A percentile compares a stretch with the other conserved stretches of the same genome.
Evolutionary conservation across 1,140 invertebrate genomes (phyloP).

Genomic region (Delia radicum): DNA sequence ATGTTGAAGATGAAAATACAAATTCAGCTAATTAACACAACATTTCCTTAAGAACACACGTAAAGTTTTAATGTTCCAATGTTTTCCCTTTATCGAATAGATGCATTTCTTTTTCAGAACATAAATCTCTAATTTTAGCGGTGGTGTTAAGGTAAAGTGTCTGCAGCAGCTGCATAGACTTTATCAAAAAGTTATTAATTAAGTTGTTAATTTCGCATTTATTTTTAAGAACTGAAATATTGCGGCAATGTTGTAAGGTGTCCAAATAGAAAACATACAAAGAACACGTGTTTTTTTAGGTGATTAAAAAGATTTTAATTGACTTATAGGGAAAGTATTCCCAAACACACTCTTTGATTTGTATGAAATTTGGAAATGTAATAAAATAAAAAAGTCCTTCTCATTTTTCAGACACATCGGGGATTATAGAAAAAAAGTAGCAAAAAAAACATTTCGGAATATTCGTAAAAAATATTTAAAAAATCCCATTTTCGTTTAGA

Average conservation of each 20-base stretch:
- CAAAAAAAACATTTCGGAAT: no score
- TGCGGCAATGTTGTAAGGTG: not conserved
- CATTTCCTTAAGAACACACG: constrained; percentile 19
- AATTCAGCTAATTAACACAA: constrained; percentile 12
- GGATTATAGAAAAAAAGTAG: no score
- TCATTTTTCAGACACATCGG: no score
- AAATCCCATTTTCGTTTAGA: no score
- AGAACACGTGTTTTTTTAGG: constrained; percentile 3
- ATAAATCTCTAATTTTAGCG: not conserved
- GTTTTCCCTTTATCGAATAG: not conserved
- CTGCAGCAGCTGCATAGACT: constrained; percentile 27
- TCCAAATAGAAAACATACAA: not conserved
- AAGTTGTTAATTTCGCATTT: constrained; percentile 30
- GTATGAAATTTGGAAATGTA: no score
- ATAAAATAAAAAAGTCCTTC: no score
- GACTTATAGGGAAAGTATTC: no score
- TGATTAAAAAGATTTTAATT: not conserved
- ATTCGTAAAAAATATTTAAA: no score
- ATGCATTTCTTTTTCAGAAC: not conserved
- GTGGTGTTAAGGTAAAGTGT: constrained; percentile 13
- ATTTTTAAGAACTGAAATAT: constrained; percentile 5
- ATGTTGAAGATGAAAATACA: not conserved
- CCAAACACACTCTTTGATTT: no score
- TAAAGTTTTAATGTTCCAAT: not conserved
- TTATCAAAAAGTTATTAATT: constrained; percentile 24